Evolutionary conservation across 2,113 vertebrate genomes (phyloP), one percentile per base, ranked within the genome.

Genomic region (Reinhardtius hippoglossoides): DNA sequence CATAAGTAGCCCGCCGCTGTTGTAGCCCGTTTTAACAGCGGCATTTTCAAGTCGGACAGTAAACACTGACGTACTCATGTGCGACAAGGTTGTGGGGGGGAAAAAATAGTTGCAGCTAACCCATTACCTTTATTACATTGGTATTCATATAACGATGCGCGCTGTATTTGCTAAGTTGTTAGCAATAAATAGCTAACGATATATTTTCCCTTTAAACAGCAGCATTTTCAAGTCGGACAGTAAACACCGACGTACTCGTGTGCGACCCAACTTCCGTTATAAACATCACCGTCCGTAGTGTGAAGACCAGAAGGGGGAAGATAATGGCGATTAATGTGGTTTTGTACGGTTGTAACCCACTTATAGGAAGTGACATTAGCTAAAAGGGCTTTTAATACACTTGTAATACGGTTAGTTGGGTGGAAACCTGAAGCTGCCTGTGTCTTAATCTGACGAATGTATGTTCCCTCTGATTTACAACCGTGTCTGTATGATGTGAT

Each of bases 251-350:
- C 42, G 88, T 44, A 35, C 87, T 1, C 0, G 1, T 0, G 3
- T 9, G 48, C 71, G 71, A 91, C 87, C 27, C 81, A 86, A 88
- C 78, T 84, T 93, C 92, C 92, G 86, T 63, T 76, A 82, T 87
- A 90, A 91, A 92, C 86, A 92, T 35, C 55, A 21, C 31, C 55
- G 48, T n/a, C 37, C 9, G 27, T 15, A 40, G 21, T 15, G 16
- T 57, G 35, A 57, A 52, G 23, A 27, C 21, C 64, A 14, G 21
- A 18, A 31, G 31, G 46, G 52, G 35, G 59, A 35, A 62, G 35
- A 23, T 42, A 20, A 69, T 75, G 13, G 16, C 15, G 35, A 16
- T 58, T 37, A 14, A 26, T 59, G 42, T 54, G n/a, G 15, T 54
- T 23, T 35, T 3, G 13, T 21, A 13, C 12, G 9, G 1, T 35